These are phyloP conservation scores for Sus cebifrons DNA, from an alignment of 2,797 vertebrate genomes.

Conservation along the genomic window DNA sequence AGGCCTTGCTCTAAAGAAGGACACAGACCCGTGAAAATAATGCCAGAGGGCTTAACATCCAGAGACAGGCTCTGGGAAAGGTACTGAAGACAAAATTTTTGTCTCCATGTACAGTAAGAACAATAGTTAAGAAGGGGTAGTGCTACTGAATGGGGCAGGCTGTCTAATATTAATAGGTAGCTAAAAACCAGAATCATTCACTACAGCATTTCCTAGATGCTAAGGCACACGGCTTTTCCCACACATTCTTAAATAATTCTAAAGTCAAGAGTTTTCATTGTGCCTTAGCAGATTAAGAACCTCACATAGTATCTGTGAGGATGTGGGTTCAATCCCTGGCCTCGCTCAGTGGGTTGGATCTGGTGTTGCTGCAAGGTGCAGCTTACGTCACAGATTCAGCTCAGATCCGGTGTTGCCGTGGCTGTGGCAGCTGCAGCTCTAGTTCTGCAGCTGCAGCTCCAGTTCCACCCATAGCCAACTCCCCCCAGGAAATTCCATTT, in stretches of 20 bases:
- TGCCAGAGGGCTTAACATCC: not conserved
- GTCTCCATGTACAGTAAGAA: not conserved
- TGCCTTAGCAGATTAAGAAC: too few relatives aligned
- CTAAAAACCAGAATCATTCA: not conserved
- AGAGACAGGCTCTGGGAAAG: constrained; percentile 20
- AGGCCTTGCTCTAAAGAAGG: not conserved
- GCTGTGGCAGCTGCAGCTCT: too few relatives aligned
- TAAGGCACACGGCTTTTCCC: not conserved
- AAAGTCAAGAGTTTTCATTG: not conserved
- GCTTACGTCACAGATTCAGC: too few relatives aligned
- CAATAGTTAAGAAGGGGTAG: not conserved
- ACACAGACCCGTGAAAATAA: not conserved
- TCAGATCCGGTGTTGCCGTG: too few relatives aligned
- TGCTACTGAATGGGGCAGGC: not conserved
- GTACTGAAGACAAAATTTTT: not conserved
- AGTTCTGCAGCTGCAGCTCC: too few relatives aligned
- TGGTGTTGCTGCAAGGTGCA: too few relatives aligned
- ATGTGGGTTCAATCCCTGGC: too few relatives aligned
- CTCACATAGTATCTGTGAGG: too few relatives aligned
- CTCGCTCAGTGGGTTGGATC: too few relatives aligned
- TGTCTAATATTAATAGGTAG: not conserved
- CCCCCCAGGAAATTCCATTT: too few relatives aligned
- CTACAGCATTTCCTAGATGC: not conserved
- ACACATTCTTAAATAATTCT: not conserved
- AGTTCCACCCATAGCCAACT: too few relatives aligned